A percentile compares a stretch with the other conserved stretches of the same genome.
phyloP scores from a whole-genome alignment of 1,140 invertebrate species.

The Drosophila hydei region DNA sequence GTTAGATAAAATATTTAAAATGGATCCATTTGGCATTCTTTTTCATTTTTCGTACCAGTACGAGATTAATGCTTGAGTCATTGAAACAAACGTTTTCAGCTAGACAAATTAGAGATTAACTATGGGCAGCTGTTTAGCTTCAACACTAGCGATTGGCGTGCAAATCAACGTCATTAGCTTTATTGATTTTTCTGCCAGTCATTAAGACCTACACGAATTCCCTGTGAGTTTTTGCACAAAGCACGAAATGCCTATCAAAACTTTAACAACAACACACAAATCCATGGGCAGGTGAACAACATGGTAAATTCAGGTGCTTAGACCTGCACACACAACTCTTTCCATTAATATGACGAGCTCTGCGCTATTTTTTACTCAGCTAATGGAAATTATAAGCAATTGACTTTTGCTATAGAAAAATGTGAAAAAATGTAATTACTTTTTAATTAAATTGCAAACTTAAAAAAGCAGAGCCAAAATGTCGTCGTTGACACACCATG shows the following conservation, averaged over 20 bases:
- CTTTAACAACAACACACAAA: constrained; percentile 1
- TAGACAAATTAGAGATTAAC: not conserved
- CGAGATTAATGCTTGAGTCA: constrained; percentile 1
- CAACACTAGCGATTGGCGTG: constrained; percentile 45
- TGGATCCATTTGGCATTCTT: not conserved
- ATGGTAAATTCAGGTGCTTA: constrained; percentile 55
- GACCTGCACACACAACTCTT: constrained; percentile 46
- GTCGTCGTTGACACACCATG: constrained; percentile 19
- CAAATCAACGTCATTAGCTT: constrained; percentile 56
- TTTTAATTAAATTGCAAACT: constrained; percentile 44
- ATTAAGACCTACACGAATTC: constrained; percentile 66
- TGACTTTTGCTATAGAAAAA: constrained; percentile 12
- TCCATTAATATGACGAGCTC: constrained; percentile 42
- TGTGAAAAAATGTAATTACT: constrained; percentile 32
- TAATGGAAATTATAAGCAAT: constrained; percentile 47
- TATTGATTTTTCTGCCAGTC: constrained; percentile 70
- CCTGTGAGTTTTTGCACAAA: constrained; percentile 13
- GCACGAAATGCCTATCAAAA: constrained; percentile 68
- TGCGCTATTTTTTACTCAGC: constrained; percentile 1
- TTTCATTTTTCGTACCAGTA: not conserved
- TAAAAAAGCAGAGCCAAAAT: constrained; percentile 2
- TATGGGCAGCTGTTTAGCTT: constrained; percentile 19
- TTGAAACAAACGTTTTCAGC: not conserved
- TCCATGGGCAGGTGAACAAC: constrained; percentile 1
- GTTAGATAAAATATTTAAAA: not conserved